phyloP scores from a whole-genome alignment of 2,113 vertebrate species.

The Potamarius usumacintae region DNA sequence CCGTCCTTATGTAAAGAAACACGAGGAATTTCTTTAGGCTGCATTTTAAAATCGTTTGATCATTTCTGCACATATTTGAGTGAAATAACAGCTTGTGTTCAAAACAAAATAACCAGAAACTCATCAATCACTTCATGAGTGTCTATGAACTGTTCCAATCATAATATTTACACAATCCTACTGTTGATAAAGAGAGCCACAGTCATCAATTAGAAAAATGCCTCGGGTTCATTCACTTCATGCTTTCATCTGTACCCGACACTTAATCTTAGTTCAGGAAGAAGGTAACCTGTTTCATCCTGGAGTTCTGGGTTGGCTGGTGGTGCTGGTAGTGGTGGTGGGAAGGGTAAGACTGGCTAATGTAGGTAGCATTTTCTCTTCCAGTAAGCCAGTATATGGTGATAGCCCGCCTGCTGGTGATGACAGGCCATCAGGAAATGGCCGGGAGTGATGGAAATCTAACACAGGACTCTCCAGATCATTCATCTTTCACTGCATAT shows the following conservation, averaged over 20 bases:
- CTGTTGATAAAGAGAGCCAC: not conserved
- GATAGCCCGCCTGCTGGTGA: not conserved
- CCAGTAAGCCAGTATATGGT: slow-evolving; percentile 49
- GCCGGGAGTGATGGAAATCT: not conserved
- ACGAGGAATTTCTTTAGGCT: not conserved
- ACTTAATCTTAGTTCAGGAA: slow-evolving; percentile 62
- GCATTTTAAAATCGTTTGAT: not conserved
- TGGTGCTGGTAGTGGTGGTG: slow-evolving; percentile 49
- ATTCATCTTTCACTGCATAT: not conserved
- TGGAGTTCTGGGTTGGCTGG: not conserved
- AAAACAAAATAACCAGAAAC: not conserved
- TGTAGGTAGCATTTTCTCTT: slow-evolving; percentile 66
- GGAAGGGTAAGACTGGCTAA: slow-evolving; percentile 70
- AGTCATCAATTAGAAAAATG: slow-evolving; percentile 48
- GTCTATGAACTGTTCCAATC: not conserved
- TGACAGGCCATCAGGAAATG: slow-evolving; percentile 5
- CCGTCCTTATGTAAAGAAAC: not conserved
- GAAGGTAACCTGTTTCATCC: slow-evolving; percentile 41
- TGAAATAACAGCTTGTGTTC: not conserved
- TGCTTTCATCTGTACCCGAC: slow-evolving; percentile 60
- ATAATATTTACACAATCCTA: slow-evolving; percentile 28
- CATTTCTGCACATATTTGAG: not conserved
- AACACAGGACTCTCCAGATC: not conserved
- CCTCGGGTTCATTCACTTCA: slow-evolving; percentile 51
- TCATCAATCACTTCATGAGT: not conserved